Percentiles rank a stretch among this genome's conserved stretches.
Evolutionary conservation across 2,797 vertebrate genomes (phyloP).

Genomic region (Microctenopoma steveboyesi): DNA sequence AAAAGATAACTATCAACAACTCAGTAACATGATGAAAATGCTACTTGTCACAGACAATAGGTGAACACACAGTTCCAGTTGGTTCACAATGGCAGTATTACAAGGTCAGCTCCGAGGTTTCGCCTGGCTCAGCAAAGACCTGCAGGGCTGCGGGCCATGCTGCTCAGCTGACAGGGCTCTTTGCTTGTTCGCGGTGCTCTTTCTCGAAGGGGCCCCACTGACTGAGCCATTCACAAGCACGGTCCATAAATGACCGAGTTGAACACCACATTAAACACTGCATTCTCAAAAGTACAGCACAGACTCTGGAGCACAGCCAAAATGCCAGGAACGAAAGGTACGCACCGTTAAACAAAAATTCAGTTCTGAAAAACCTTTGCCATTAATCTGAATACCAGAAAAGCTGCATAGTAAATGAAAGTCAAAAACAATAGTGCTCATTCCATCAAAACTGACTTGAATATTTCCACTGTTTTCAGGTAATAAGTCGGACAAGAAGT

Average conservation of each 20-base stretch:
- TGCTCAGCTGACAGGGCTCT: slow-evolving; percentile 85
- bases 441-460: slow-evolving; percentile 5
- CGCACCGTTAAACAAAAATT: slow-evolving; percentile 18
- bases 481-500: slow-evolving; percentile 89
- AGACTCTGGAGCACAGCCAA: slow-evolving; percentile 77
- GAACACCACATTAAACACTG: slow-evolving; percentile 68
- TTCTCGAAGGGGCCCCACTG: slow-evolving; percentile 83
- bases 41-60: slow-evolving; percentile 71
- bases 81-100: slow-evolving; percentile 78
- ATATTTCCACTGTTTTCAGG: slow-evolving; percentile 67
- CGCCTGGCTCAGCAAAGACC: slow-evolving; percentile 84
- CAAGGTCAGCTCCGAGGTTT: slow-evolving; percentile 78
- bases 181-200: slow-evolving; percentile 81
- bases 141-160: slow-evolving; percentile 48
- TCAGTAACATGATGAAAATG: slow-evolving; percentile 52
- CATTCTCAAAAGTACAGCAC: slow-evolving; percentile 74
- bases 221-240: slow-evolving; percentile 75
- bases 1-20: slow-evolving; percentile 10
- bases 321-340: slow-evolving; percentile 87
- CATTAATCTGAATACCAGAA: background rate
- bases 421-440: background rate
- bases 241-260: slow-evolving; percentile 83
- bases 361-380: slow-evolving; percentile 7
- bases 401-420: background rate
- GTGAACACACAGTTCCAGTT: slow-evolving; percentile 68